A percentile compares a stretch with the other conserved stretches of the same genome.
Conservation (phyloP, 2,113 vertebrate genomes). For the Struthio camelus region DNA sequence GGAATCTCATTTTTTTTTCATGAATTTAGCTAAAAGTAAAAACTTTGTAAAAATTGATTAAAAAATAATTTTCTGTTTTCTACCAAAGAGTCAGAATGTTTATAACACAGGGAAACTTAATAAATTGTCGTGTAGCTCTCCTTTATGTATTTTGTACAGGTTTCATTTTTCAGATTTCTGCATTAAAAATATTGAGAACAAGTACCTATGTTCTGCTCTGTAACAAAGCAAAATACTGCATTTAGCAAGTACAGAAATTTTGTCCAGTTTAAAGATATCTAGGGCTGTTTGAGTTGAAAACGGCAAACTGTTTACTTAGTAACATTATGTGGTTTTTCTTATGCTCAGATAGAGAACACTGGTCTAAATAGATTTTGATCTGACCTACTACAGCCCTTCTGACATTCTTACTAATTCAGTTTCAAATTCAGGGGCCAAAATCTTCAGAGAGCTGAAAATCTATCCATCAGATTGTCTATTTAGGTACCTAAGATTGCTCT, state of each 20-base stretch:
- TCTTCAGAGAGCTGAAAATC: background rate
- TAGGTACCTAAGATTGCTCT: background rate
- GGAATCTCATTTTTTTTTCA: background rate
- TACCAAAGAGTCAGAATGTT: background rate
- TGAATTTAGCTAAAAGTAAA: background rate
- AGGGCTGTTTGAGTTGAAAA: background rate
- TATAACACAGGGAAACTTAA: background rate
- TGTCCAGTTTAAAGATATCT: background rate
- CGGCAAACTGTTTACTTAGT: background rate
- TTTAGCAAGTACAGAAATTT: background rate
- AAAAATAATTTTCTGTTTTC: background rate
- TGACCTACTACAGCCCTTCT: background rate
- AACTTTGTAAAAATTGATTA: background rate
- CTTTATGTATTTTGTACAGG: background rate
- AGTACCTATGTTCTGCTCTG: background rate
- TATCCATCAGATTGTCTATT: background rate
- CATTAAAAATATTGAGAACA: background rate
- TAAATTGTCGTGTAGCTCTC: background rate
- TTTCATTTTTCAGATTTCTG: background rate
- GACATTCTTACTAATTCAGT: background rate
- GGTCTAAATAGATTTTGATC: slow-evolving; percentile 2
- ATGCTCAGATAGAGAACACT: background rate
- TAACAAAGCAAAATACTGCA: background rate
- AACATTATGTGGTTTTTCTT: background rate
- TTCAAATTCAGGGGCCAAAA: background rate